Evolutionary conservation across 2,797 vertebrate genomes (phyloP).

Genomic region (Masticophis lateralis): DNA sequence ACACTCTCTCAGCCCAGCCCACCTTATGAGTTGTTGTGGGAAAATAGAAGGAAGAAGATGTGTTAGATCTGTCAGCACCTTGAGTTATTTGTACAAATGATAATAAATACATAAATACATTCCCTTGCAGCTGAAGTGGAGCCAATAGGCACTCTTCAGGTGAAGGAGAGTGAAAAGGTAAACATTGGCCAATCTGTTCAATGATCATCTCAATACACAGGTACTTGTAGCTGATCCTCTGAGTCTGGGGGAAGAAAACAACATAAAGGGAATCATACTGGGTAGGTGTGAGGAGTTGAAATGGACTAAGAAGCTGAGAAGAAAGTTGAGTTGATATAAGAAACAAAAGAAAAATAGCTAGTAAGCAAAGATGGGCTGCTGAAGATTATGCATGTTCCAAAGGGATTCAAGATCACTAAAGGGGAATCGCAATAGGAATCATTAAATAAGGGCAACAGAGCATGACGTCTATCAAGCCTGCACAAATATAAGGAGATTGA

Average conservation of each 20-base stretch:
- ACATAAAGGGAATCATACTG: not conserved
- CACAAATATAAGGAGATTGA: not conserved
- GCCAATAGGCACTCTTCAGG: not conserved
- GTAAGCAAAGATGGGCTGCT: not conserved
- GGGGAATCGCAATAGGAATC: not conserved
- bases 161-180: not conserved
- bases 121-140: not conserved
- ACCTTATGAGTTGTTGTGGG: not conserved
- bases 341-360: not conserved
- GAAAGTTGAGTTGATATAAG: not conserved
- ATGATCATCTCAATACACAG: not conserved
- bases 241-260: not conserved
- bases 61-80: not conserved
- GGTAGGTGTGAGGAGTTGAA: not conserved
- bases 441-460: not conserved
- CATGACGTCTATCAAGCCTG: not conserved
- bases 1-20: not conserved
- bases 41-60: not conserved
- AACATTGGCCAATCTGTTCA: not conserved
- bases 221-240: not conserved
- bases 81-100: not conserved
- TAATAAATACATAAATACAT: not conserved
- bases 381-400: not conserved
- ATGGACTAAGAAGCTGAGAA: not conserved
- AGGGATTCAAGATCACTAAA: not conserved